phyloP scores from a whole-genome alignment of 30 jellyfish, hydroid and myxozoan genomes.

The Mastigias papua region DNA sequence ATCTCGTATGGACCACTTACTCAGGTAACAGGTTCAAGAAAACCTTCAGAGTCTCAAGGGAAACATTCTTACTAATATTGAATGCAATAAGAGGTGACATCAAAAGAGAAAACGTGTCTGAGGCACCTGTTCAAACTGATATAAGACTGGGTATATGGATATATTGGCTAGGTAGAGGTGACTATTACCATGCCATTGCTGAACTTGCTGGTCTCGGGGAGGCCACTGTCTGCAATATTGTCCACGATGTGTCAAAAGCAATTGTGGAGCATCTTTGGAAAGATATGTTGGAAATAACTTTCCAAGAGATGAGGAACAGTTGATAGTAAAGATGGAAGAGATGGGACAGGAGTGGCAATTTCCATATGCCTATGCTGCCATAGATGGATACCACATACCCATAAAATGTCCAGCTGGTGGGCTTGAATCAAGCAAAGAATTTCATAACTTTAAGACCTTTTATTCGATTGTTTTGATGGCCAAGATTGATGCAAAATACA shows the following conservation, averaged over 20 bases:
- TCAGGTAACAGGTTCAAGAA: not conserved
- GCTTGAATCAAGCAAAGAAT: too few species aligned
- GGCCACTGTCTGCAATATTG: constrained; percentile 49
- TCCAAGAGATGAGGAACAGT: constrained; percentile 36
- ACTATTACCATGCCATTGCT: constrained; percentile 27
- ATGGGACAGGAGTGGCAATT: constrained; percentile 73
- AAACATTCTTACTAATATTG: not conserved
- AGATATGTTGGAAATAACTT: constrained; percentile 11
- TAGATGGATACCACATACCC: constrained; percentile 78
- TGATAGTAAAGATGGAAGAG: constrained; percentile 35
- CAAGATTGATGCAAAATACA: constrained; percentile 46
- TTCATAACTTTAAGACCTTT: constrained; percentile 52
- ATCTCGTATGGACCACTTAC: not conserved
- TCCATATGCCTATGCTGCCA: constrained; percentile 67
- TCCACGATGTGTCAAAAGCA: constrained; percentile 27
- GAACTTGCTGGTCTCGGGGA: constrained; percentile 62
- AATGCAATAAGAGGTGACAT: not conserved
- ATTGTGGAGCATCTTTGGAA: constrained; percentile 43
- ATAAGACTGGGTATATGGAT: constrained; percentile 44
- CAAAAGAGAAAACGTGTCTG: constrained; percentile 22
- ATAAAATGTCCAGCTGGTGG: constrained; percentile 80
- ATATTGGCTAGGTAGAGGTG: constrained; percentile 49
- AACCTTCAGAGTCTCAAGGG: constrained; percentile 1
- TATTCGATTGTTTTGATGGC: constrained; percentile 56
- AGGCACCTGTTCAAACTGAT: constrained; percentile 51